Percentiles rank a stretch among this genome's conserved stretches.
Conservation (phyloP, 2,797 vertebrate genomes). For the Triplophysa bombifrons region DNA sequence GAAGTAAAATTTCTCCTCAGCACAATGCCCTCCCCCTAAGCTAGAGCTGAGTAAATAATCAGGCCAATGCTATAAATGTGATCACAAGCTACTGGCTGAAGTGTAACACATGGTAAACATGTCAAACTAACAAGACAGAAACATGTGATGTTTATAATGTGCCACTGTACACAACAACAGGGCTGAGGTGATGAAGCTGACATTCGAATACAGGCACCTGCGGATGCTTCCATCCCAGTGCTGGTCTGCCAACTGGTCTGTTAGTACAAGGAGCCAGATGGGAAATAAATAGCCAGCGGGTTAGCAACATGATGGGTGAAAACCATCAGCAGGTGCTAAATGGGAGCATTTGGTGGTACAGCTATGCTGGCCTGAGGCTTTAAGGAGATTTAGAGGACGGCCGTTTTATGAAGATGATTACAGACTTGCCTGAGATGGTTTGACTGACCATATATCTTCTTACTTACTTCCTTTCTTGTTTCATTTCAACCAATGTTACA, state of each 20-base stretch:
- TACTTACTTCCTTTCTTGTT: neutral
- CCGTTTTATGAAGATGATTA: constrained; percentile 13
- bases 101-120: constrained; percentile 14
- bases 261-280: constrained; percentile 44
- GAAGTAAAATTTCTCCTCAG: constrained; percentile 43
- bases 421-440: neutral
- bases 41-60: constrained; percentile 55
- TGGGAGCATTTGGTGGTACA: constrained; percentile 30
- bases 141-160: constrained; percentile 49
- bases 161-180: constrained; percentile 59
- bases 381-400: constrained; percentile 23
- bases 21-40: constrained; percentile 42
- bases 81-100: constrained; percentile 38
- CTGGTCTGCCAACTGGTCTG: constrained; percentile 11
- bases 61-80: constrained; percentile 50
- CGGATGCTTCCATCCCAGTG: constrained; percentile 23
- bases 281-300: constrained; percentile 38
- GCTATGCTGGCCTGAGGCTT: constrained; percentile 15
- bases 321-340: constrained; percentile 50
- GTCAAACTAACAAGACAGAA: constrained; percentile 53
- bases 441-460: neutral
- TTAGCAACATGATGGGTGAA: constrained; percentile 32
- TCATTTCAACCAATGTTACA: neutral
- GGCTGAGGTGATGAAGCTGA: constrained; percentile 56
- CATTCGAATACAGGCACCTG: constrained; percentile 61